A percentile compares a stretch with the other conserved stretches of the same genome.
These are phyloP conservation scores for Eretmocerus hayati DNA, from an alignment of 2,888 invertebrate species.

Conservation along the genomic window DNA sequence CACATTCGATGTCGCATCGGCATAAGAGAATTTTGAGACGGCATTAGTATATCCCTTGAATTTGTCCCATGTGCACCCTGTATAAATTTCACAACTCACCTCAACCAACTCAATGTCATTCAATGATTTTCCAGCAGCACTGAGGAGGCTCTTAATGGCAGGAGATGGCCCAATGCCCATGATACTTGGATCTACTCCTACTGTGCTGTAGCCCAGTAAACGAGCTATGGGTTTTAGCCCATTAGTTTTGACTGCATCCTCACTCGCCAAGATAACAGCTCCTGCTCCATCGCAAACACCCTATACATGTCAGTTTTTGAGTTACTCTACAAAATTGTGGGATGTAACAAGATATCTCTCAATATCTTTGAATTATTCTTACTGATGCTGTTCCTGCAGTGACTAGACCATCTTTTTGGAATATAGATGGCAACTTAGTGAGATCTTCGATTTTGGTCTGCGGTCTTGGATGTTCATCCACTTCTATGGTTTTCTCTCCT, in stretches of 20 bases:
- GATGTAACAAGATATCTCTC: not conserved
- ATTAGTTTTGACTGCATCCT: constrained; percentile 75
- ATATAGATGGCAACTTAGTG: constrained; percentile 78
- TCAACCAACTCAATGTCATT: constrained; percentile 90
- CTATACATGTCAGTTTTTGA: too few species aligned
- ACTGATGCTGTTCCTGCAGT: constrained; percentile 94
- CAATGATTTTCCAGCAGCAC: constrained; percentile 68
- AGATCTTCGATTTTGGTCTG: constrained; percentile 80
- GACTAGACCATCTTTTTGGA: constrained; percentile 90
- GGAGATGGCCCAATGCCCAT: constrained; percentile 98
- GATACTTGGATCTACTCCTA: constrained; percentile 93
- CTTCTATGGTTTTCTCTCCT: constrained; percentile 67
- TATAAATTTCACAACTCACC: constrained; percentile 49
- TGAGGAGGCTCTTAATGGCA: constrained; percentile 81
- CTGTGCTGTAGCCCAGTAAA: constrained; percentile 82
- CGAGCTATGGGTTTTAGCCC: constrained; percentile 79
- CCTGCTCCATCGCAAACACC: constrained; percentile 98
- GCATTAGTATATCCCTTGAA: too few species aligned
- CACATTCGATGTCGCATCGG: too few species aligned
- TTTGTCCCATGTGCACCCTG: not conserved
- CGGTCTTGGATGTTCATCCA: constrained; percentile 92
- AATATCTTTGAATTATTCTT: constrained; percentile 37
- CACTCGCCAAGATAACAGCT: constrained; percentile 83
- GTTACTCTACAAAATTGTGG: not conserved
- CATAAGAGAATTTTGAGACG: too few species aligned